phyloP scores from a whole-genome alignment of 2,888 invertebrate genomes.

The Pecten maximus region DNA sequence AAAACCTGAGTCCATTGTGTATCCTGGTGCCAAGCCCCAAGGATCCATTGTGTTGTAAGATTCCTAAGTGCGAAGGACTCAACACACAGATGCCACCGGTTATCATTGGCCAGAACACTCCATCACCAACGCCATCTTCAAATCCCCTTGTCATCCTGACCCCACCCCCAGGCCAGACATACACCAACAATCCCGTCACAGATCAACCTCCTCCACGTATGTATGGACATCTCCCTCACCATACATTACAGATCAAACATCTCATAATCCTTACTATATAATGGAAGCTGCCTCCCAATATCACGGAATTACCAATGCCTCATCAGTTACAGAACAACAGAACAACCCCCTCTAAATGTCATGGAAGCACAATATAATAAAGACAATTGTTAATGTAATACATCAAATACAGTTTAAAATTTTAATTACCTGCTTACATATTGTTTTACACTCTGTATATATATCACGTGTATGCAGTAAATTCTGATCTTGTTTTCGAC shows the following conservation, averaged over 20 bases:
- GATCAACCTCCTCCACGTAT: background rate
- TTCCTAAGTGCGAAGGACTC: constrained; percentile 64
- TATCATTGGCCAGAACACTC: constrained; percentile 52
- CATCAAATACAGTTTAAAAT: too few relatives aligned
- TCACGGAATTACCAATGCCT: too few relatives aligned
- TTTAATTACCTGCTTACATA: too few relatives aligned
- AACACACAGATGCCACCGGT: constrained; percentile 52
- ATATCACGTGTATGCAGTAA: too few relatives aligned
- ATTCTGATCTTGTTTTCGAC: too few relatives aligned
- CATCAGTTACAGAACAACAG: too few relatives aligned
- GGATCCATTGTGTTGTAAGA: constrained; percentile 72
- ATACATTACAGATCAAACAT: background rate
- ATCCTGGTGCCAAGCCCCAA: constrained; percentile 69
- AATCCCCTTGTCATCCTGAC: constrained; percentile 35
- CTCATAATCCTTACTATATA: too few relatives aligned
- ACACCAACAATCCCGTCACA: constrained; percentile 5
- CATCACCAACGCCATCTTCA: constrained; percentile 54
- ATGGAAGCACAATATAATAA: too few relatives aligned
- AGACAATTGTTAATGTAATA: too few relatives aligned
- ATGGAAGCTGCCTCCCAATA: too few relatives aligned
- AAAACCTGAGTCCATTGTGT: constrained; percentile 60
- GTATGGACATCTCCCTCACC: background rate
- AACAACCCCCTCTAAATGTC: too few relatives aligned
- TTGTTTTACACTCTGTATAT: too few relatives aligned
- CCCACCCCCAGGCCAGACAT: constrained; percentile 38